phyloP scores from a whole-genome alignment of 2,113 vertebrate species.

The Gopherus evgoodei region DNA sequence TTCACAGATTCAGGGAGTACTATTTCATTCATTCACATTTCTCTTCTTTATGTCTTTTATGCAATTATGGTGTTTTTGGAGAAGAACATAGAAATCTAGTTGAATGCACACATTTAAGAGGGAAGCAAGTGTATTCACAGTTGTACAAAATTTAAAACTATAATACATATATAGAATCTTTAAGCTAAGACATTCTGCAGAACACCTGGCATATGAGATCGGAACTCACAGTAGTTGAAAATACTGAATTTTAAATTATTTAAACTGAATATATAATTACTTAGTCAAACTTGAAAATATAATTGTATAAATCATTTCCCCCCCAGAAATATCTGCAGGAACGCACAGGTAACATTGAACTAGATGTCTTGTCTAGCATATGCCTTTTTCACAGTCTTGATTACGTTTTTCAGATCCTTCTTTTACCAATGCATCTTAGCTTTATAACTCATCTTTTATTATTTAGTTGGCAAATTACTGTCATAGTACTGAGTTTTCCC shows the following conservation, averaged over 20 bases:
- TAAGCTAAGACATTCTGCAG: neutral
- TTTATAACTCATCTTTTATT: neutral
- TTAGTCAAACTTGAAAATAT: conserved; percentile 75
- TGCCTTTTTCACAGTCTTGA: conserved; percentile 4
- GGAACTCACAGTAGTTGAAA: conserved; percentile 68
- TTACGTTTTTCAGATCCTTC: conserved; percentile 37
- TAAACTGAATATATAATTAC: conserved; percentile 70
- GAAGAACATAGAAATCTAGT: conserved; percentile 28
- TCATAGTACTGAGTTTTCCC: neutral
- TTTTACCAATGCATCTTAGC: neutral
- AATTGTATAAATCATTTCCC: conserved; percentile 59
- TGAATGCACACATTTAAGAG: conserved; percentile 46
- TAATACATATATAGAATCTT: conserved; percentile 69
- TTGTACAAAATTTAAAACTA: conserved; percentile 73
- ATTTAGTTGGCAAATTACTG: neutral
- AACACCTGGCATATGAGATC: conserved; percentile 76
- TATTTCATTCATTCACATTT: conserved; percentile 44
- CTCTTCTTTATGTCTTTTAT: conserved; percentile 16
- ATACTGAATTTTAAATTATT: conserved; percentile 78
- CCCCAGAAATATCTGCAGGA: conserved; percentile 58
- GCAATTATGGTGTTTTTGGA: conserved; percentile 58
- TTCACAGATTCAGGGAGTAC: conserved; percentile 39
- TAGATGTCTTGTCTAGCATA: conserved; percentile 34
- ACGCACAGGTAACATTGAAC: conserved; percentile 40
- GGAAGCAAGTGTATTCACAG: conserved; percentile 53